Base-by-base conservation (phyloP, 2,797 vertebrate species). In the Hydrocynus forskahlii region DNA sequence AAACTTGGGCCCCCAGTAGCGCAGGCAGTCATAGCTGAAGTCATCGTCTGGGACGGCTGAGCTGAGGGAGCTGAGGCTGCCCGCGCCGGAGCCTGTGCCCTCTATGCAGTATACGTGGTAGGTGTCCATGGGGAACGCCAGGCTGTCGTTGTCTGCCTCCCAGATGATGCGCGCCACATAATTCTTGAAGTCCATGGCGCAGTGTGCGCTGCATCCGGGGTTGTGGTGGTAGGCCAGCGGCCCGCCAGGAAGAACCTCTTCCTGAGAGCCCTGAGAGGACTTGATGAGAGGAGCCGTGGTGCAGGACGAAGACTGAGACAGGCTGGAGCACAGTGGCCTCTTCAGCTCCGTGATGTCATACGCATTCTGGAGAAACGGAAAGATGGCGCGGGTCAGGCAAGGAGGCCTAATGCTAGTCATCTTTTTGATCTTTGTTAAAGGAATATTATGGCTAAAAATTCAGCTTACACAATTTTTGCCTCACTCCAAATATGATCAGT, bases 291-390 rank as follows among this genome's bases (percentile, higher is more conserved):
- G 94, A 7, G 94, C 94, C 4, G 92, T 91, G 84, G 93, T 93
- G 88, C 85, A 92, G 77, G 93, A 95, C 14, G 95, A 95, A 2
- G 94, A 94, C 87, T 88, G 92, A 19, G 95, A 92, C 85, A 94
- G 64, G 66, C 93, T 96, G 88, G 89, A 94, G 83, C 93, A 92
- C 79, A 95, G 89, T 0, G 95, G 95, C 70, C 95, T 95, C 93
- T 96, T 96, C 91, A 96, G 81, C 91, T 96, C 95, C 0, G 94
- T 94, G 92, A 96, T 95, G 89, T 97, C 79, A 0, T 96, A 97
- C 13, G 92, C 95, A 25, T 95, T 95, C 96, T 97, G 86, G 2
- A 80, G 74, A 4, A 13, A 7, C 7, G 13, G 14, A 40, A 38
- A 54, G 7, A 78, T 17, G 38, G 25, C 29, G 21, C 19, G 19